Conservation (phyloP, 2,113 vertebrate genomes). For the Rhombomys opimus region DNA sequence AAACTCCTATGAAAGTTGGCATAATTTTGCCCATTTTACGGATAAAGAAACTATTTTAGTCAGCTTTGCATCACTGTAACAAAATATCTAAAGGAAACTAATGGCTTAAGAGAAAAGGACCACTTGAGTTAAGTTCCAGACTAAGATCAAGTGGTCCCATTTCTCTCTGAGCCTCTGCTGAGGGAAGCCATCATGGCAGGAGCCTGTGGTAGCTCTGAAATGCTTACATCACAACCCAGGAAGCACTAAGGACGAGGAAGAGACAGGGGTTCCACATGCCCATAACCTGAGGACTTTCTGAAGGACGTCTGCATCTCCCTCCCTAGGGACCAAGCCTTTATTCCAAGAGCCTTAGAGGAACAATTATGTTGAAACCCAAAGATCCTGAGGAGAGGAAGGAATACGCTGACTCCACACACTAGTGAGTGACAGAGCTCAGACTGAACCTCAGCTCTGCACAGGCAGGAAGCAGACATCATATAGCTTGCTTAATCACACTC, state of each 20-base stretch:
- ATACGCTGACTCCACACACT: not conserved
- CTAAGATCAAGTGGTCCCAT: not conserved
- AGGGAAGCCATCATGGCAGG: no score
- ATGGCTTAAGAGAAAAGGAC: not conserved
- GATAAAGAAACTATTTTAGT: not conserved
- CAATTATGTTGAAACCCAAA: not conserved
- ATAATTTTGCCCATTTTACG: not conserved
- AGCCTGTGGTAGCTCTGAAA: not conserved
- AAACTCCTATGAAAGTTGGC: not conserved
- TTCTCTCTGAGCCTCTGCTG: not conserved
- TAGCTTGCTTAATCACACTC: not conserved
- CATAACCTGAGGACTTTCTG: not conserved
- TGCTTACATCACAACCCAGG: not conserved
- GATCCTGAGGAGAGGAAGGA: not conserved
- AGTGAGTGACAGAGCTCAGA: not conserved
- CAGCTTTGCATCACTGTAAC: not conserved
- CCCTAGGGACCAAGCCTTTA: not conserved
- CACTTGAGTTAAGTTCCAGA: not conserved
- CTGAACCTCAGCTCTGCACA: not conserved
- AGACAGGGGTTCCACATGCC: not conserved
- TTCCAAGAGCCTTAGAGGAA: no score
- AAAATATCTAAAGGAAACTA: not conserved
- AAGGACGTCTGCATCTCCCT: not conserved
- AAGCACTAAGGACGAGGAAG: not conserved
- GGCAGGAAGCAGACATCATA: not conserved